Conservation (phyloP, 2,888 invertebrate genomes). For the Drosophila putrida region DNA sequence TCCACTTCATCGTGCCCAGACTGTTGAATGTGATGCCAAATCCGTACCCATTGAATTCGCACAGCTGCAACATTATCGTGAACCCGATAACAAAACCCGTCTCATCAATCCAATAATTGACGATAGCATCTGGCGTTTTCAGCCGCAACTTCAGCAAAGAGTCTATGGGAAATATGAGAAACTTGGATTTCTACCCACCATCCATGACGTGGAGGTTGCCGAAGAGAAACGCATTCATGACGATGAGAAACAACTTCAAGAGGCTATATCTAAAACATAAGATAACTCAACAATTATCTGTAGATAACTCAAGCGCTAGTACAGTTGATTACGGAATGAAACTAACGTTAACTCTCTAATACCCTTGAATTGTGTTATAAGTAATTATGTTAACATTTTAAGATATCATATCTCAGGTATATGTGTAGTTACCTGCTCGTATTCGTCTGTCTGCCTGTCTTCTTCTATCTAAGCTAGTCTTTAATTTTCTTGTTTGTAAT, state of each 20-base stretch:
- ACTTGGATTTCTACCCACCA: constrained; percentile 87
- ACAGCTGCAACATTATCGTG: constrained; percentile 96
- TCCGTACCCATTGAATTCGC: constrained; percentile 92
- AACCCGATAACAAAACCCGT: constrained; percentile 92
- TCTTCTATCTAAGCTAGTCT: no score
- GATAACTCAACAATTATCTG: neutral
- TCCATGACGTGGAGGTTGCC: constrained; percentile 24
- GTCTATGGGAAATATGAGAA: constrained; percentile 82
- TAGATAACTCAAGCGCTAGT: no score
- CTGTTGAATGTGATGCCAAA: constrained; percentile 91
- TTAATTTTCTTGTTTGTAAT: no score
- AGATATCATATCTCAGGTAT: no score
- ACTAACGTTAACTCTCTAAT: no score
- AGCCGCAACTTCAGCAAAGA: constrained; percentile 89
- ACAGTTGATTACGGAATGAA: neutral
- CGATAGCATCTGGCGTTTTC: constrained; percentile 94
- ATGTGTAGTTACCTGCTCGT: no score
- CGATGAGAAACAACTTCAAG: constrained; percentile 42
- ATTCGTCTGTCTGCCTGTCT: no score
- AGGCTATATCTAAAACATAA: constrained; percentile 39
- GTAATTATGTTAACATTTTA: no score
- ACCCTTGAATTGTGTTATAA: no score
- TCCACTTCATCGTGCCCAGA: constrained; percentile 92
- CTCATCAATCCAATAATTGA: constrained; percentile 92
- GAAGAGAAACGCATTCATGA: constrained; percentile 21